Evolutionary conservation across 2,888 invertebrate species (phyloP).

Genomic region (Chrysolina oricalcia): DNA sequence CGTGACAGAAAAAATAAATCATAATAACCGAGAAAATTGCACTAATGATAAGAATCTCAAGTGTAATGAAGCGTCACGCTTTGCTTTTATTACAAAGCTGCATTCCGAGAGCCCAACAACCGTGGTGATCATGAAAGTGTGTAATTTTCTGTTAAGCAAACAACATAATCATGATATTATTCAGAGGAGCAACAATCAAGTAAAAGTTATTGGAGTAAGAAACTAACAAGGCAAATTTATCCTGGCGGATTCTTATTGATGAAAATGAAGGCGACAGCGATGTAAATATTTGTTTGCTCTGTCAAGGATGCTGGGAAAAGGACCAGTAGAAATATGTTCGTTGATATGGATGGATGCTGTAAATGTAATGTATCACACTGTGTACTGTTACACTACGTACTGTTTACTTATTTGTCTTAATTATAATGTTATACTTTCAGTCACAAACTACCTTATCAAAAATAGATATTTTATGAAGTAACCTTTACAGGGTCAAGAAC

Average conservation of each 20-base stretch:
- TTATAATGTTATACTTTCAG: no score
- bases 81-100: slow-evolving; percentile 27
- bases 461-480: no score
- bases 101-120: slow-evolving; percentile 26
- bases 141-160: slow-evolving; percentile 41
- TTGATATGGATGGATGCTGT: no score
- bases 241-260: not conserved
- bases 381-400: no score
- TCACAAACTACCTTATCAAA: no score
- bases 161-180: slow-evolving; percentile 31
- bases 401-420: no score
- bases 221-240: not conserved
- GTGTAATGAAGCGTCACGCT: slow-evolving; percentile 9
- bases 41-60: slow-evolving; percentile 25
- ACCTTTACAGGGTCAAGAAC: no score
- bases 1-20: not conserved
- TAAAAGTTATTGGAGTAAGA: slow-evolving; percentile 30
- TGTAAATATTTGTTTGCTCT: no score
- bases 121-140: slow-evolving; percentile 42
- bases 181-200: slow-evolving; percentile 15
- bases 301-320: no score
- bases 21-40: slow-evolving; percentile 23
- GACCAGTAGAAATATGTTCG: no score
- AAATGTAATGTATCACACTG: no score
- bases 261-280: no score